Conservation (phyloP, 2,888 invertebrate species). For the Mimas tiliae region DNA sequence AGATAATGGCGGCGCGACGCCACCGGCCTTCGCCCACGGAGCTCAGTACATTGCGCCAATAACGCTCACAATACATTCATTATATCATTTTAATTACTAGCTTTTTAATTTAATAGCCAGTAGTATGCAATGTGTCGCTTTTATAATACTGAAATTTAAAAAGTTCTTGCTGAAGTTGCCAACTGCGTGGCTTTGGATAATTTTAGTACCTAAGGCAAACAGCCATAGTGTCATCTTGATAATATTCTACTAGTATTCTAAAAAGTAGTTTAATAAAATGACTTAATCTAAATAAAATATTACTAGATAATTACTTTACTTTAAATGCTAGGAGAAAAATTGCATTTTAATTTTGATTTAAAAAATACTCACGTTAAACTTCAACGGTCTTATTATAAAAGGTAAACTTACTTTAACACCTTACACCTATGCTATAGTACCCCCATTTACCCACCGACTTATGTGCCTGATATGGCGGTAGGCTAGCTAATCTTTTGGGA, state of each 20-base stretch:
- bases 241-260: neutral
- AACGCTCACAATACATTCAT: conserved; percentile 48
- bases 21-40: conserved; percentile 7
- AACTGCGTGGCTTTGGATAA: neutral
- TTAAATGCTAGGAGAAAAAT: too few species aligned
- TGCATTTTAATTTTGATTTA: too few species aligned
- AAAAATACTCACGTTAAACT: too few species aligned
- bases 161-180: neutral
- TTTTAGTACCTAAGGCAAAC: neutral
- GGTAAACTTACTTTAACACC: too few species aligned
- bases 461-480: too few species aligned
- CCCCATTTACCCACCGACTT: too few species aligned
- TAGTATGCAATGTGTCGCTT: neutral
- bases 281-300: too few species aligned
- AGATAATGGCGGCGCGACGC: conserved; percentile 40
- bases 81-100: conserved; percentile 51
- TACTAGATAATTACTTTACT: too few species aligned
- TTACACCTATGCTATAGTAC: too few species aligned
- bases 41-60: conserved; percentile 25
- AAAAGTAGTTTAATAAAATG: neutral
- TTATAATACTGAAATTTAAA: conserved; percentile 11
- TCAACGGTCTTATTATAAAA: too few species aligned
- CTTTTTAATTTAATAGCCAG: conserved; percentile 21
- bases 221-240: neutral
- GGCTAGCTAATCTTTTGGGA: too few species aligned